Conservation (phyloP, 35 echinoderm and acorn worm genomes). For the Apostichopus parvimensis region DNA sequence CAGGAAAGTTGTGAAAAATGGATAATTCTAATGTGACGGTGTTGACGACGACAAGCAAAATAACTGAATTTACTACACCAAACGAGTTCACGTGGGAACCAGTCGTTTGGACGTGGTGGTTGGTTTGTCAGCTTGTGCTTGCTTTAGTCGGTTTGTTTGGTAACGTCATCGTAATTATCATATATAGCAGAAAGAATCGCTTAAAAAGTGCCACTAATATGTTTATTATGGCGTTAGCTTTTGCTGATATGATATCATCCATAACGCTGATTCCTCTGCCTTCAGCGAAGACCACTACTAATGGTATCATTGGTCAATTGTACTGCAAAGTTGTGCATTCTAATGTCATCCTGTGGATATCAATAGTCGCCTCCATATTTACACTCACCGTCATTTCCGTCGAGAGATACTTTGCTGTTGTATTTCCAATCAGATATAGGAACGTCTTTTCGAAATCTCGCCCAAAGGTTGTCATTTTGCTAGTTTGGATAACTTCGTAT, state of each 20-base stretch:
- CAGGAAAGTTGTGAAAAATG: too few species aligned
- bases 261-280: constrained; percentile 73
- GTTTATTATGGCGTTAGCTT: constrained; percentile 77
- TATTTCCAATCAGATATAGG: constrained; percentile 73
- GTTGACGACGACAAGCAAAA: neutral
- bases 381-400: constrained; percentile 72
- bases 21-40: neutral
- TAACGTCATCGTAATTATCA: constrained; percentile 74
- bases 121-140: constrained; percentile 58
- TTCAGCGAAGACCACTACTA: neutral
- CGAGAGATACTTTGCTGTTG: constrained; percentile 83
- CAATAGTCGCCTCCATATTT: constrained; percentile 69
- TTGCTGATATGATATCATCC: constrained; percentile 82
- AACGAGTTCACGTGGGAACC: neutral
- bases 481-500: constrained; percentile 63
- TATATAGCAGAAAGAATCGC: constrained; percentile 65
- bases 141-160: constrained; percentile 76
- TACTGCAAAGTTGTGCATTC: constrained; percentile 80
- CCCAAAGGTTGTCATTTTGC: constrained; percentile 30
- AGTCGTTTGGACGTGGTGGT: constrained; percentile 56
- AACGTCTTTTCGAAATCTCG: constrained; percentile 55
- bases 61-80: neutral
- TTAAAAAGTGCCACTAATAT: constrained; percentile 77
- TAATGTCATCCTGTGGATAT: constrained; percentile 75
- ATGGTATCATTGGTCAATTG: constrained; percentile 56